These are phyloP conservation scores for Spatulosminthurus flaviceps DNA, from an alignment of 2,888 invertebrate species.

Conservation along the genomic window DNA sequence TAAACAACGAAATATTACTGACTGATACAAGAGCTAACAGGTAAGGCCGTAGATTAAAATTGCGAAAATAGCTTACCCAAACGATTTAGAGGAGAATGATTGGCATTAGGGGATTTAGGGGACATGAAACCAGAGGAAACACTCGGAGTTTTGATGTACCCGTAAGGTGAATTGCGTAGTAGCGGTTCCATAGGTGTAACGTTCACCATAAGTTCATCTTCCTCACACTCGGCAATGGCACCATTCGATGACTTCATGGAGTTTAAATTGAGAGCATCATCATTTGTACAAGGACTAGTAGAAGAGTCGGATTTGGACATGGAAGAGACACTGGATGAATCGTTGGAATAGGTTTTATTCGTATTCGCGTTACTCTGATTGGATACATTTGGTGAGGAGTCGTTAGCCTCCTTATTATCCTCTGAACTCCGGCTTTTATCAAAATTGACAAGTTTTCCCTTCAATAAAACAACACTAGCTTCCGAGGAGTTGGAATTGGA, in stretches of 20 bases:
- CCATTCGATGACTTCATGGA: slow-evolving; percentile 41
- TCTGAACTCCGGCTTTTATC: slow-evolving; percentile 28
- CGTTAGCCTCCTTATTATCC: slow-evolving; percentile 15
- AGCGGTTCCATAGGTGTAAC: slow-evolving; percentile 90
- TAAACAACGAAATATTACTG: too few relatives aligned
- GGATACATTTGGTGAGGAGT: background rate
- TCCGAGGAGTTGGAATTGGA: slow-evolving; percentile 77
- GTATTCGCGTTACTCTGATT: slow-evolving; percentile 1
- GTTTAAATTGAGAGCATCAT: slow-evolving; percentile 36
- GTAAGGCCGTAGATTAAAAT: too few relatives aligned
- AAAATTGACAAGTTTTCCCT: slow-evolving; percentile 26
- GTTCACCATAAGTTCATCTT: slow-evolving; percentile 76
- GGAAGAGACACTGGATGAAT: slow-evolving; percentile 33
- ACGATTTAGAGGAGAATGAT: slow-evolving; percentile 56
- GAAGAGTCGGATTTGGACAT: slow-evolving; percentile 40
- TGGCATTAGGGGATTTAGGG: slow-evolving; percentile 44
- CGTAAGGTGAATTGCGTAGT: slow-evolving; percentile 60
- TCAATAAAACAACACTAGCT: slow-evolving; percentile 75
- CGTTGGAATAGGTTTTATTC: background rate
- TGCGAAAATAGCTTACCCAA: slow-evolving; percentile 62
- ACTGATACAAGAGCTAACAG: too few relatives aligned
- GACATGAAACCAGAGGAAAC: slow-evolving; percentile 44
- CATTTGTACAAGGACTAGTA: slow-evolving; percentile 31
- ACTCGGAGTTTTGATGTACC: slow-evolving; percentile 60
- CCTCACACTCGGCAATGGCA: slow-evolving; percentile 65